Evolutionary conservation across 2,113 vertebrate species (phyloP).

Genomic region (Pao palembangensis): DNA sequence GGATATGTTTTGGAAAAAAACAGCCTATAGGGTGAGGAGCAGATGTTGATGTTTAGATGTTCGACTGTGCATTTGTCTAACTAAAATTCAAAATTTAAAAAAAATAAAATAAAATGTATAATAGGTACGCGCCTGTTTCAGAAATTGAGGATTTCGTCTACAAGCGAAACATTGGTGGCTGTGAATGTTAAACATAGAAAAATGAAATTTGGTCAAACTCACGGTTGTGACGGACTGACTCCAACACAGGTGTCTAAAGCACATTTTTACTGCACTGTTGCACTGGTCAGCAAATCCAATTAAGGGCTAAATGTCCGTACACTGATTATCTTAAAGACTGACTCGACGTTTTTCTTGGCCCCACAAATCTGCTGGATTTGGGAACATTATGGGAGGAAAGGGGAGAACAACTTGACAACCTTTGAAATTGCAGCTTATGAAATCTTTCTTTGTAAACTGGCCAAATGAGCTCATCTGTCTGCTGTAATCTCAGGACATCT

Average conservation of each 20-base stretch:
- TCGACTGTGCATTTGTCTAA: no score
- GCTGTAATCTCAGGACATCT: no score
- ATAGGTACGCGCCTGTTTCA: no score
- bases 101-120: no score
- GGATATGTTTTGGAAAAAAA: no score
- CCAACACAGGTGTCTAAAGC: constrained; percentile 3
- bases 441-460: constrained; percentile 37
- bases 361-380: constrained; percentile 56
- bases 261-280: constrained; percentile 41
- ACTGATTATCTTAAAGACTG: constrained; percentile 60
- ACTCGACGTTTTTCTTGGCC: constrained; percentile 60
- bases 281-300: constrained; percentile 57
- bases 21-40: no score
- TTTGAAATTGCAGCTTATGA: constrained; percentile 52
- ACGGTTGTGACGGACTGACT: constrained; percentile 1
- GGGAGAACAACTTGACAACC: constrained; percentile 33
- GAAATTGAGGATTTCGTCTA: no score
- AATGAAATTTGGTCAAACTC: not conserved
- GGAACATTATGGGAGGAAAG: constrained; percentile 44
- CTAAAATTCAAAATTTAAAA: no score
- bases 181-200: no score
- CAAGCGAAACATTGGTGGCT: no score
- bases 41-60: no score
- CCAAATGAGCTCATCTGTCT: constrained; percentile 31
- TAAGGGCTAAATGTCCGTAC: constrained; percentile 50